Conservation (phyloP, 1,140 invertebrate genomes). For the Carcinoscorpius rotundicauda region DNA sequence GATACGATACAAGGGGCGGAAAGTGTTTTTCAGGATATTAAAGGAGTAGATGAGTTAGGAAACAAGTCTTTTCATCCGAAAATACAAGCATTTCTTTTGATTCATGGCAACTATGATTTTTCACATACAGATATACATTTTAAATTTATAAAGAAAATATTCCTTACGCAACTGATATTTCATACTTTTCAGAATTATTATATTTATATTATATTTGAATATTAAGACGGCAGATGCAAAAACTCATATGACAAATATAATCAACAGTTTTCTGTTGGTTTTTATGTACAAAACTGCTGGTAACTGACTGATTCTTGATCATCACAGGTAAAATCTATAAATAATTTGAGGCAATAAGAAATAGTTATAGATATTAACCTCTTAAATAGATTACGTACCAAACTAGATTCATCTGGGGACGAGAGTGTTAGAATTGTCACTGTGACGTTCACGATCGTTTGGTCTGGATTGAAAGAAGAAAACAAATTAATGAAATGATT, state of each 20-base stretch:
- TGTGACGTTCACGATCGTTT: slow-evolving; percentile 79
- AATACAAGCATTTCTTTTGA: too few relatives aligned
- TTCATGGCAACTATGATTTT: too few relatives aligned
- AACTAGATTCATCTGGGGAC: slow-evolving; percentile 84
- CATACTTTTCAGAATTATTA: neutral
- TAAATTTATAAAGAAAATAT: too few relatives aligned
- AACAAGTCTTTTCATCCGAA: too few relatives aligned
- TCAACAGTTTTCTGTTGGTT: neutral
- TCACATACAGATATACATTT: too few relatives aligned
- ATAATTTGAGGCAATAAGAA: neutral
- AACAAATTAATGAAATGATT: neutral
- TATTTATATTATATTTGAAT: neutral
- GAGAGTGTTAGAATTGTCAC: slow-evolving; percentile 79
- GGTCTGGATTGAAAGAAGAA: slow-evolving; percentile 49
- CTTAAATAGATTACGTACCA: slow-evolving; percentile 43
- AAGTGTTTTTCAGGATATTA: too few relatives aligned
- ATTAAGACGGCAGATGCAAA: neutral
- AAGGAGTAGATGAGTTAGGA: too few relatives aligned
- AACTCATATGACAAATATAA: neutral
- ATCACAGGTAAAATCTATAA: neutral
- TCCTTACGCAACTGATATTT: too few relatives aligned
- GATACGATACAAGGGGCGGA: too few relatives aligned
- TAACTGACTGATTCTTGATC: neutral
- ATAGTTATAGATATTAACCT: neutral
- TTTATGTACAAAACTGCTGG: neutral